Percentiles rank a stretch among this genome's conserved stretches.
These are phyloP conservation scores for Notamacropus eugenii DNA, from an alignment of 2,797 vertebrate genomes.

Conservation along the genomic window DNA sequence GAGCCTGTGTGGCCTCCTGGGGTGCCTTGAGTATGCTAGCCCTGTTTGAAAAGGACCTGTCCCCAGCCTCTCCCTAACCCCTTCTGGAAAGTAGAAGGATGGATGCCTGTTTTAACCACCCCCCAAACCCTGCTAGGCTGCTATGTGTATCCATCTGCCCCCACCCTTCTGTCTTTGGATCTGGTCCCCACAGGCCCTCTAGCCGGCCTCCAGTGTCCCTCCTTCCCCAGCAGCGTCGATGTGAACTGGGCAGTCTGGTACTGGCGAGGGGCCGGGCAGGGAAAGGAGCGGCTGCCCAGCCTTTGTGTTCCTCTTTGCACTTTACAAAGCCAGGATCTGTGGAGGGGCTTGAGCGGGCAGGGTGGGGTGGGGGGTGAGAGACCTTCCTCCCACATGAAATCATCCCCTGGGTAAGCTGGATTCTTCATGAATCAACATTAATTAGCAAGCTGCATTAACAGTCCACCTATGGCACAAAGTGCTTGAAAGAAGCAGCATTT, in stretches of 20 bases:
- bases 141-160: not conserved
- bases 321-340: conserved; percentile 66
- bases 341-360: too few relatives aligned
- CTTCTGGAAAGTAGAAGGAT: not conserved
- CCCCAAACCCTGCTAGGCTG: not conserved
- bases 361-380: not conserved
- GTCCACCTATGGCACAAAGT: conserved; percentile 19
- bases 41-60: not conserved
- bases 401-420: conserved; percentile 26
- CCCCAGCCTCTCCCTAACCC: not conserved
- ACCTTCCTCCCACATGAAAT: not conserved
- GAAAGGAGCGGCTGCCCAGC: not conserved
- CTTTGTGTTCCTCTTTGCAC: conserved; percentile 65
- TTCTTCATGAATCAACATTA: not conserved
- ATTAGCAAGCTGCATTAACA: not conserved
- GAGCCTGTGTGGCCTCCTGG: not conserved
- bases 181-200: not conserved
- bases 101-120: not conserved
- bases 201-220: not conserved
- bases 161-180: not conserved
- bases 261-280: not conserved
- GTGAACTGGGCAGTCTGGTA: conserved; percentile 37
- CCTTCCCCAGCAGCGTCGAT: not conserved
- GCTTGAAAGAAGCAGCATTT: conserved; percentile 41
- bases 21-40: not conserved